Evolutionary conservation across 2,888 invertebrate species (phyloP), one percentile per base, ranked within the genome.

Genomic region (Anagyrus pseudococci): DNA sequence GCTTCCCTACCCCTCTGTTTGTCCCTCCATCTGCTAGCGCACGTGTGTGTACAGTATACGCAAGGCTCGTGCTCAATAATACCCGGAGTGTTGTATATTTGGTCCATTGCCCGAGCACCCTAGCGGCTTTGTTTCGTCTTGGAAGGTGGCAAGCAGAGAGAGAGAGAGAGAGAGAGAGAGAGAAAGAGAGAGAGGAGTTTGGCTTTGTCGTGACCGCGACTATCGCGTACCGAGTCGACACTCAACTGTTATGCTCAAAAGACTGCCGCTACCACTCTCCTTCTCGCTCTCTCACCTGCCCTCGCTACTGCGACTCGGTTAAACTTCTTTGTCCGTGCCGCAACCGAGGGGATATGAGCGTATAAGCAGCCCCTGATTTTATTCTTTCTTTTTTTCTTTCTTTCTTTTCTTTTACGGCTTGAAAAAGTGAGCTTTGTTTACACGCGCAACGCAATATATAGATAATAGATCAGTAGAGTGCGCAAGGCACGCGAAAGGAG

Each of bases 151-250:
- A 29, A 29, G 10, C 29, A 29, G 10, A 29, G 4, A 29, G 10
- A 29, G 6, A 46, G 10, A 40, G n/a, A 17, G 17, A 23, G 13
- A 29, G 15, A 17, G 40, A 47, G 6, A 26, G 4, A 40, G 10
- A 23, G 25, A 49, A 8, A n/a, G 49, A 43, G 33, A 40, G 13
- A 22, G 2, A 15, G 19, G 33, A 37, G 8, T 13, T 37, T 22
- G 37, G 22, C 43, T 57, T 57, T 62, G 58, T 62, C 47, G 58
- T 57, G 57, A 54, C 62, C 53, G 48, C 17, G 19, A 15, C 13
- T 37, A 37, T 37, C 15, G 15, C 4, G 29, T 37, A 8, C 33
- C 13, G 33, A 15, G 33, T 15, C 33, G 33, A 4, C 41, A 1
- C 4, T 26, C 19, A 10, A 40, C 13, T 43, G n/a, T n/a, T n/a